These are phyloP conservation scores for Harmothoe impar DNA, from an alignment of 2,888 invertebrate genomes.

Conservation along the genomic window DNA sequence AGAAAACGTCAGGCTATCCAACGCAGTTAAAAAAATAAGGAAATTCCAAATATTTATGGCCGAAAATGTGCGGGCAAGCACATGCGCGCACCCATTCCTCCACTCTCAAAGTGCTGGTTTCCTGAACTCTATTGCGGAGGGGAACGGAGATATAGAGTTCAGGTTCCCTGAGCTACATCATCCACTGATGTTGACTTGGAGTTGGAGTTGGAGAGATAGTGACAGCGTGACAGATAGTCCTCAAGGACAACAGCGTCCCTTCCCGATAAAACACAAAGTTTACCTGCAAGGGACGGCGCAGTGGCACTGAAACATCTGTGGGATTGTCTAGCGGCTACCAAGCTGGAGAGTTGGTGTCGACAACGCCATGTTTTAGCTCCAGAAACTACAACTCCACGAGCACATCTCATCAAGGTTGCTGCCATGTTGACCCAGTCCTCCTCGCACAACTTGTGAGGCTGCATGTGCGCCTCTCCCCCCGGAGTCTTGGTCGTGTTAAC, in stretches of 20 bases:
- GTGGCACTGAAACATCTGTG: conserved; percentile 36
- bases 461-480: background rate
- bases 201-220: no score
- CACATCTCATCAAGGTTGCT: conserved; percentile 56
- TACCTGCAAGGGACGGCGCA: background rate
- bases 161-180: no score
- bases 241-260: conserved; percentile 24
- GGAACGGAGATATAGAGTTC: no score
- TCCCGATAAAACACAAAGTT: background rate
- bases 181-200: no score
- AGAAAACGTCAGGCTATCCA: no score
- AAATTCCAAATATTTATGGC: no score
- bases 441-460: background rate
- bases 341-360: background rate
- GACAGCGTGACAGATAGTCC: background rate
- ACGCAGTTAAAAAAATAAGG: no score
- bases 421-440: conserved; percentile 53
- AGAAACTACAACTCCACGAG: conserved; percentile 28
- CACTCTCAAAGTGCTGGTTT: no score
- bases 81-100: no score
- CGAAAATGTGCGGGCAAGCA: no score
- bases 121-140: no score
- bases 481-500: background rate
- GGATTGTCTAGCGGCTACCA: background rate
- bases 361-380: conserved; percentile 37